Percentiles rank a stretch among this genome's conserved stretches.
These are phyloP conservation scores for Cyclopterus lumpus DNA, from an alignment of 2,797 vertebrate genomes.

Conservation along the genomic window DNA sequence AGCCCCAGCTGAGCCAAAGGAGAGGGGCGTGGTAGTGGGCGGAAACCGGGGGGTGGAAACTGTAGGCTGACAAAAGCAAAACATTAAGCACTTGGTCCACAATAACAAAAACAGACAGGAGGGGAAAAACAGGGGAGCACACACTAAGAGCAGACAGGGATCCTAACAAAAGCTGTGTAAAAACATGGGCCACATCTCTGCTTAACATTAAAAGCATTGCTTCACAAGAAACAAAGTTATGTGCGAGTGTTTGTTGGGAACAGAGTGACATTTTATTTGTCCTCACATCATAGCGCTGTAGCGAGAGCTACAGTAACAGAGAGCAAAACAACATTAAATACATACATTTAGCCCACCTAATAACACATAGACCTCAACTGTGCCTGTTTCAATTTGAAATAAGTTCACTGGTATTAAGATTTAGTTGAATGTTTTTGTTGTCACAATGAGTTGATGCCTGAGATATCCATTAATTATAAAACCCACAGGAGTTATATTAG, in stretches of 20 bases:
- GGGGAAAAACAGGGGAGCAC: no score
- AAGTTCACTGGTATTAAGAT: not conserved
- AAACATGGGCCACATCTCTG: not conserved
- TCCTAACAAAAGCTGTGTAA: not conserved
- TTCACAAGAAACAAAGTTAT: not conserved
- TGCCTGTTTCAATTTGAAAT: not conserved
- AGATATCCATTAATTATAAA: conserved; percentile 36
- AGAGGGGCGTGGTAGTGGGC: no score
- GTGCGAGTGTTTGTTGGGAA: not conserved
- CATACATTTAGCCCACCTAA: not conserved
- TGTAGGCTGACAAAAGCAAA: no score
- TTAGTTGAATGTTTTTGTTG: conserved; percentile 5
- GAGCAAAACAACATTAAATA: not conserved
- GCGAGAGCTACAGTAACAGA: not conserved
- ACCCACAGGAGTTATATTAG: conserved; percentile 29
- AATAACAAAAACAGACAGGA: no score
- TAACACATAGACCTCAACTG: not conserved
- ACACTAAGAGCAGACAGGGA: no score
- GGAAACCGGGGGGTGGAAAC: no score
- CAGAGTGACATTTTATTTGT: not conserved
- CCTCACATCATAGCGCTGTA: conserved; percentile 7
- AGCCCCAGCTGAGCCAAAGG: no score
- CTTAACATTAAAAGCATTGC: not conserved
- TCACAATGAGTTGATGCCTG: conserved; percentile 7
- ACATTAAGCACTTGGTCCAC: no score